Base-by-base conservation (phyloP, 2,888 invertebrate genomes). In the Amphipoea oculea region DNA sequence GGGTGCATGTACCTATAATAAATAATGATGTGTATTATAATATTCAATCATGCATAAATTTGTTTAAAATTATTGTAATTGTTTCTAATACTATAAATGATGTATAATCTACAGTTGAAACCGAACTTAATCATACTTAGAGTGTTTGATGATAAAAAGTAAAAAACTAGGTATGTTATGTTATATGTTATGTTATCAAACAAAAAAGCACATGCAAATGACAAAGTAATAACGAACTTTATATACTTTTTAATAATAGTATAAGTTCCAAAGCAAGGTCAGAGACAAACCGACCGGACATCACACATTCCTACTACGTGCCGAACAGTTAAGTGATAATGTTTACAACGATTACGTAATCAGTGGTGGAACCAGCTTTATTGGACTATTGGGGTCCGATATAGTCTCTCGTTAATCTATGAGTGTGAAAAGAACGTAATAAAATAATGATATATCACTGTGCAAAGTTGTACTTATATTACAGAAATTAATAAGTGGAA, bases 281-380 rank as follows among this genome's bases (percentile, higher is more conserved):
- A 76, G 51, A 89, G 69, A 79, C 80, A 83, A 78, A 88, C 77
- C 67, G 78, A 85, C 89, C 88, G 89, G 89, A 90, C 89, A 88
- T 89, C 83, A 76, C 82, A 89, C 85, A 88, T 89, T 84, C 85
- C 85, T 72, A 83, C 86, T 85, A 88, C 85, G 82, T 79, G 88
- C 72, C 87, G 87, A 89, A 89, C 85, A 89, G 88, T 89, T 89
- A 88, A 86, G 89, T 90, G 89, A 91, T 92, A 91, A 91, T 91
- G 90, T 88, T 88, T 83, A 86, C 86, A 80, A 87, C 77, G 91
- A 88, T 92, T 91, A 92, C 92, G 91, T 92, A 91, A 92, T 91
- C 86, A 76, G 73, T 91, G 89, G 89, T 91, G 87, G 88, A 83
- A 91, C 83, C 87, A 81, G 71, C 48, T 80, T 90, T 90, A 90